Base-by-base conservation (phyloP, 2,888 invertebrate genomes). In the Sesia apiformis region DNA sequence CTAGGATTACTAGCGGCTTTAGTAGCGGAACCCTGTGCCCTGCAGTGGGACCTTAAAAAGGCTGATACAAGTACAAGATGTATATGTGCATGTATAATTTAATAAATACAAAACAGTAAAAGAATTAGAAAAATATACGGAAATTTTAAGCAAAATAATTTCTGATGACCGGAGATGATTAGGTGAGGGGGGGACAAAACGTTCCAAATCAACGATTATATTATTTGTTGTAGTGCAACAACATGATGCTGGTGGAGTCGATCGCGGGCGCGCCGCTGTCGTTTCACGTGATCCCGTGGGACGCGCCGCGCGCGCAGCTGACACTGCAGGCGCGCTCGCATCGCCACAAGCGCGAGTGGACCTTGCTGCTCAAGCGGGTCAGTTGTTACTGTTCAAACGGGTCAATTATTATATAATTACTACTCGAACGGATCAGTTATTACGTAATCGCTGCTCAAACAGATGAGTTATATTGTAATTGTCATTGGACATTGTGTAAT, bases 211-310 rank as follows among this genome's bases (percentile, higher is more conserved):
- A 6, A 43, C 5, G 7, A 5, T 6, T 43, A 42, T 4, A 7
- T 42, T 42, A 4, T 46, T 61, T 61, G 58, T 71, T 72, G 67
- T 91, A 98, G 98, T 98, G 98, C 89, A 97, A 97, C 70, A 98
- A 98, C 89, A 91, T 98, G 90, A 98, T 98, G 98, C 84, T 98
- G 59, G 97, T 98, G 66, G 98, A 98, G 78, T 96, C 97, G 70
- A 95, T 98, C 67, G 94, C 96, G 54, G 97, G 97, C 38, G 98
- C 98, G 68, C 96, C 98, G 46, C 92, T 97, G 53, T 97, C 97
- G 72, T 99, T 98, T 88, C 98, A 98, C 89, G 96, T 98, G 66
- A 95, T 98, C 72, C 98, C 98, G 51, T 98, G 97, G 90, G 97
- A 98, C 87, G 97, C 97, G 87, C 98, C 98, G 58, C 92, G 96